Evolutionary conservation across 2,888 invertebrate genomes (phyloP).

Genomic region (Euzophera pinguis): DNA sequence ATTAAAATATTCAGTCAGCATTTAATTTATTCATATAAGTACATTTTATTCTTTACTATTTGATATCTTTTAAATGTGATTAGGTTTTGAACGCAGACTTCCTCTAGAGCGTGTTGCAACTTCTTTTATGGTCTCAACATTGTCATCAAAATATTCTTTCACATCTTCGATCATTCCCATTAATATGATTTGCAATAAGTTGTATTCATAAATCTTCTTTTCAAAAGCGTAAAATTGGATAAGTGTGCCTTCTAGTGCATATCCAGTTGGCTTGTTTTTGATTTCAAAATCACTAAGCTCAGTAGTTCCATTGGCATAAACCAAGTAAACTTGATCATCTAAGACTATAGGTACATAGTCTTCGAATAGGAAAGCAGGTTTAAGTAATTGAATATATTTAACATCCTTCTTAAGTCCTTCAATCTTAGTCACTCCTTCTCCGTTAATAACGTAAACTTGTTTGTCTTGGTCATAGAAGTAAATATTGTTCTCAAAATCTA

Average conservation of each 20-base stretch:
- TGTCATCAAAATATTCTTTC: constrained; percentile 30
- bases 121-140: constrained; percentile 32
- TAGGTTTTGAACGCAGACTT: constrained; percentile 22
- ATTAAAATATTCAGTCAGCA: no score
- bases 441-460: constrained; percentile 34
- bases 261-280: constrained; percentile 43
- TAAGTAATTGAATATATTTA: constrained; percentile 35
- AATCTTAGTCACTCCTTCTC: constrained; percentile 38
- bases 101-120: constrained; percentile 35
- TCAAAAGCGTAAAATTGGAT: constrained; percentile 51
- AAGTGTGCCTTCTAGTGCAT: constrained; percentile 41
- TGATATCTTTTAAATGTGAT: background rate
- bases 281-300: constrained; percentile 33
- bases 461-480: constrained; percentile 47
- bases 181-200: constrained; percentile 32
- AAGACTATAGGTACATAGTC: constrained; percentile 37
- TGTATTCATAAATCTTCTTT: constrained; percentile 59
- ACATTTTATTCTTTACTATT: no score
- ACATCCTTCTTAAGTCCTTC: constrained; percentile 43
- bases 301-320: constrained; percentile 42
- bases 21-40: no score
- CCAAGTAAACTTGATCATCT: constrained; percentile 37
- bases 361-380: constrained; percentile 43
- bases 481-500: constrained; percentile 50
- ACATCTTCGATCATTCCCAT: constrained; percentile 30